These are phyloP conservation scores for Ptychodera flava DNA, from an alignment of 35 echinoderm and acorn worm genomes.

Conservation along the genomic window DNA sequence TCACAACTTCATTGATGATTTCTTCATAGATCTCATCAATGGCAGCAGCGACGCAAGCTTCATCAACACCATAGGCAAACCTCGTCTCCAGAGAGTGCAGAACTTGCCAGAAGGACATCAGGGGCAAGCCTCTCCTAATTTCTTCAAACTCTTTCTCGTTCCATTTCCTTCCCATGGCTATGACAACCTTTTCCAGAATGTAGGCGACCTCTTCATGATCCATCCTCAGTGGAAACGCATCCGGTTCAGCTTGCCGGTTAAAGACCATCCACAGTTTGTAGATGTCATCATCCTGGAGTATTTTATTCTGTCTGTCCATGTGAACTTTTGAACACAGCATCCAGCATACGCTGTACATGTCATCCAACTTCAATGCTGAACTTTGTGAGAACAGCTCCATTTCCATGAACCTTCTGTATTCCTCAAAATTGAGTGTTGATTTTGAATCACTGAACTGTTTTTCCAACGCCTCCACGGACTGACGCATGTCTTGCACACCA, in stretches of 20 bases:
- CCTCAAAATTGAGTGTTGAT: not conserved
- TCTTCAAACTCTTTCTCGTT: conserved; percentile 17
- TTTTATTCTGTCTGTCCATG: conserved; percentile 1
- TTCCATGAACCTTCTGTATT: not conserved
- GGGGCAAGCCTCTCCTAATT: conserved; percentile 3
- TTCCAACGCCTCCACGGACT: not conserved
- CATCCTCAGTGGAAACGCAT: conserved; percentile 19
- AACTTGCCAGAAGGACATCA: conserved; percentile 23
- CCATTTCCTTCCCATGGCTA: conserved; percentile 48
- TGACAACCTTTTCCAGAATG: conserved; percentile 51
- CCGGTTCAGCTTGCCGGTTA: conserved; percentile 52
- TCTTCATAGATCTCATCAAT: conserved; percentile 48
- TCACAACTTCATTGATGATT: conserved; percentile 52
- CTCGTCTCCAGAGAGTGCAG: conserved; percentile 31
- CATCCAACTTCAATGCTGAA: conserved; percentile 31
- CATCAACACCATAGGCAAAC: conserved; percentile 28
- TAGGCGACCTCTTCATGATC: conserved; percentile 35
- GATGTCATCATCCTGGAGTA: conserved; percentile 11
- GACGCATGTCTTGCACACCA: not conserved
- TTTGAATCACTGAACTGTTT: not conserved
- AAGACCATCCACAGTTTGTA: conserved; percentile 49
- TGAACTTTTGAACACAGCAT: conserved; percentile 35
- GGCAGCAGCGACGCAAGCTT: conserved; percentile 22
- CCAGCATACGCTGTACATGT: conserved; percentile 54
- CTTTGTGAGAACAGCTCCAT: not conserved